A percentile compares a stretch with the other conserved stretches of the same genome.
phyloP scores from a whole-genome alignment of 2,797 vertebrate genomes.

The Takifugu rubripes region DNA sequence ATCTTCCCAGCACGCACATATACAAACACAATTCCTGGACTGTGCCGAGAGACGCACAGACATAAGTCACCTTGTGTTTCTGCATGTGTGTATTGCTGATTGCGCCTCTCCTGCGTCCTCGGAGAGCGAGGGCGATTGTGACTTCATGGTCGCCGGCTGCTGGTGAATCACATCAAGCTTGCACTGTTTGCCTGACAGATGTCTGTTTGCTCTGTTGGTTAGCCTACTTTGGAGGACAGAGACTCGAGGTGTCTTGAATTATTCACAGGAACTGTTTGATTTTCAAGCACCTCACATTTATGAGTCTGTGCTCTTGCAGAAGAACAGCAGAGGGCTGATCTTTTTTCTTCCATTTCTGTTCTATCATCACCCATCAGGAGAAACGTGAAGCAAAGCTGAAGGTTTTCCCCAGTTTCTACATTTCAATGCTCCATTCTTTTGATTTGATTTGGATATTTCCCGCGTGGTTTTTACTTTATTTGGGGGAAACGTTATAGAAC shows the following conservation, averaged over 20 bases:
- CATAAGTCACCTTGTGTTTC: conserved; percentile 48
- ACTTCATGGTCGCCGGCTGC: conserved; percentile 50
- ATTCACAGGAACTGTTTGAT: conserved; percentile 55
- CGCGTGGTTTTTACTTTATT: no score
- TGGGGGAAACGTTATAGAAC: no score
- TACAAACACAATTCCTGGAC: conserved; percentile 15
- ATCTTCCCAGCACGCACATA: conserved; percentile 17
- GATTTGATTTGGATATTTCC: no score
- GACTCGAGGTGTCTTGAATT: conserved; percentile 42
- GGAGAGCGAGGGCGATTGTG: conserved; percentile 39
- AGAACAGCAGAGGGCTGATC: no score
- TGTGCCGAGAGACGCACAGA: conserved; percentile 34
- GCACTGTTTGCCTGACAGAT: conserved; percentile 55
- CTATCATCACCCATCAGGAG: neutral
- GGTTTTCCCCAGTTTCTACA: no score
- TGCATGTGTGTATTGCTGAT: conserved; percentile 20
- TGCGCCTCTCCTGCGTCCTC: conserved; percentile 38
- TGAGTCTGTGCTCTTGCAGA: conserved; percentile 7
- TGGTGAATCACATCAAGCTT: conserved; percentile 59
- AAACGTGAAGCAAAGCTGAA: neutral
- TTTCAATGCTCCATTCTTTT: no score
- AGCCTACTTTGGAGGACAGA: conserved; percentile 47
- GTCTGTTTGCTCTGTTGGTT: conserved; percentile 62
- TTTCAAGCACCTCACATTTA: conserved; percentile 24
- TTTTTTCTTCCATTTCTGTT: neutral